Evolutionary conservation across 1,140 invertebrate genomes (phyloP).

Genomic region (Cotesia glomerata): DNA sequence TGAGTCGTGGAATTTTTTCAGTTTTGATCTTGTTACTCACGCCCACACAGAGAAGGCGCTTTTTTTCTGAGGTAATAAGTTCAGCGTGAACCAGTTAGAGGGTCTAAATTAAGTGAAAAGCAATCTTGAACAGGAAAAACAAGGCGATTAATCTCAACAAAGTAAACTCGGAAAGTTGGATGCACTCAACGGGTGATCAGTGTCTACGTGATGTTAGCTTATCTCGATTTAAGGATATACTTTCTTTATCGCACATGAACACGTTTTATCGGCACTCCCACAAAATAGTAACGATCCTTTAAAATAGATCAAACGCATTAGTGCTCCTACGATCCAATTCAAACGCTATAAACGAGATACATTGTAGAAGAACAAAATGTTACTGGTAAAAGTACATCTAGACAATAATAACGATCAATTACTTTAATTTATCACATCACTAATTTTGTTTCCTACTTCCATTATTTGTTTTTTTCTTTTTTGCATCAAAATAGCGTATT

Average conservation of each 20-base stretch:
- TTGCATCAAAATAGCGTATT: no score
- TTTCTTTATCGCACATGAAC: constrained; percentile 15
- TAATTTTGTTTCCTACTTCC: no score
- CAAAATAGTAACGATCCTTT: constrained; percentile 12
- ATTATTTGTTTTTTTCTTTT: no score
- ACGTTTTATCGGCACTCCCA: constrained; percentile 16
- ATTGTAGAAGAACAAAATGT: neutral
- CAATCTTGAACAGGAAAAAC: neutral
- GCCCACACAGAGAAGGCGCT: no score
- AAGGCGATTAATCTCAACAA: neutral
- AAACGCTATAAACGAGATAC: neutral
- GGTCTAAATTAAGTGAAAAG: neutral
- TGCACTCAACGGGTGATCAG: constrained; percentile 10
- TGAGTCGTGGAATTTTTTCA: no score
- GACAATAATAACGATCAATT: neutral
- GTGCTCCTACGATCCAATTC: neutral
- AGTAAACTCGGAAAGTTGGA: neutral
- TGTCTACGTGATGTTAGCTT: constrained; percentile 11
- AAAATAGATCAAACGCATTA: constrained; percentile 19
- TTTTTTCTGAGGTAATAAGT: no score
- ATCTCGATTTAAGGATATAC: constrained; percentile 12
- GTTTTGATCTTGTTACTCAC: no score
- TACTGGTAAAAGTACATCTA: neutral
- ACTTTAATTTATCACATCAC: no score
- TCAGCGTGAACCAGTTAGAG: no score